Percentiles rank a stretch among this genome's conserved stretches.
phyloP scores from a whole-genome alignment of 2,888 invertebrate species.

The Acleris holmiana region DNA sequence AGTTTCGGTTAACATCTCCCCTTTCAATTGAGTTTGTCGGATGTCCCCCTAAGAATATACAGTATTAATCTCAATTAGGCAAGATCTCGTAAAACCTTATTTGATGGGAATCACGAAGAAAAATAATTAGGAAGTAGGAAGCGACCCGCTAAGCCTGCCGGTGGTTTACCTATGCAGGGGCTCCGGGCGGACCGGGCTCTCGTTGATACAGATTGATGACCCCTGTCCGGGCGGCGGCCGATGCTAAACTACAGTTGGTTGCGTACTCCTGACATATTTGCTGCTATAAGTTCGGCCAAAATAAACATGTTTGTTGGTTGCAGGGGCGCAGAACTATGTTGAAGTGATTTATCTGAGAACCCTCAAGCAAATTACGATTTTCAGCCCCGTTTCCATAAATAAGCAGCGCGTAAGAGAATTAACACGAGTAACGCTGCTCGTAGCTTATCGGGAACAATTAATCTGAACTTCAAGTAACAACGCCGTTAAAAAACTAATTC shows the following conservation, averaged over 20 bases:
- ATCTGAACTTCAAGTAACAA: conserved; percentile 49
- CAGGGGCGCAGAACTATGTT: conserved; percentile 4
- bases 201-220: conserved; percentile 64
- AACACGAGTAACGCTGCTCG: not conserved
- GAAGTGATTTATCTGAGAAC: conserved; percentile 17
- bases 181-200: conserved; percentile 45
- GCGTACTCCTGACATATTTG: conserved; percentile 34
- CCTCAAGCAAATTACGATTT: not conserved
- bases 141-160: conserved; percentile 18
- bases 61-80: conserved; percentile 25
- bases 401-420: not conserved
- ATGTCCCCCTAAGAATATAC: conserved; percentile 4
- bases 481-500: conserved; percentile 47
- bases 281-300: conserved; percentile 31
- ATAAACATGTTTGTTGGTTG: conserved; percentile 34
- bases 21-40: conserved; percentile 11
- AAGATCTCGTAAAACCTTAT: conserved; percentile 13
- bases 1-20: not conserved
- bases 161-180: conserved; percentile 37
- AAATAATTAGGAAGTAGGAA: conserved; percentile 33
- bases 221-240: conserved; percentile 38
- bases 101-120: conserved; percentile 22
- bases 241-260: conserved; percentile 35
- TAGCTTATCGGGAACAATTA: conserved; percentile 26
- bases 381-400: not conserved